Percentiles rank a stretch among this genome's conserved stretches.
Conservation (phyloP, 2,797 vertebrate species). For the Ataeniobius toweri region DNA sequence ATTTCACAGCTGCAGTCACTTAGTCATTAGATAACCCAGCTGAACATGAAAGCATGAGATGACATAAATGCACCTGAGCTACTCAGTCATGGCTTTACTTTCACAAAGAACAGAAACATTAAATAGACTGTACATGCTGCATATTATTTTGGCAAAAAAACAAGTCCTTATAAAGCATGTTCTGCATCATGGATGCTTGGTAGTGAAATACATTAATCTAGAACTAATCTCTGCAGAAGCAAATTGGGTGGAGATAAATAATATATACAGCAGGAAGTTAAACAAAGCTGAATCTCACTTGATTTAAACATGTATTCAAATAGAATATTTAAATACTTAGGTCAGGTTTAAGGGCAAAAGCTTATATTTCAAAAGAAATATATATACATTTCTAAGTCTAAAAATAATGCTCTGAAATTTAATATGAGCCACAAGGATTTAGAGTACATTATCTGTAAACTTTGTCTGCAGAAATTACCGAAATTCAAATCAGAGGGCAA, state of each 20-base stretch:
- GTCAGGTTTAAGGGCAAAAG: neutral
- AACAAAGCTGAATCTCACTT: neutral
- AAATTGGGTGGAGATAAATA: no score
- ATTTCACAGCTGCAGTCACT: conserved; percentile 33
- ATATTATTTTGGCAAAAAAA: neutral
- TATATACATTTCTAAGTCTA: neutral
- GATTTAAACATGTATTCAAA: neutral
- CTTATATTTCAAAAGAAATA: neutral
- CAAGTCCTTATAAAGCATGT: neutral
- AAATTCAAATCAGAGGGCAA: no score
- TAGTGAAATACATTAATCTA: neutral
- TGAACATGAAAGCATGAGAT: conserved; percentile 11
- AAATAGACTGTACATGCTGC: neutral
- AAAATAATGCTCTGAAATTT: neutral
- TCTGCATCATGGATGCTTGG: neutral
- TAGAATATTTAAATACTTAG: neutral
- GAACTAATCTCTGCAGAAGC: neutral
- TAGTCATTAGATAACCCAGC: conserved; percentile 23
- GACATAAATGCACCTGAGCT: conserved; percentile 6
- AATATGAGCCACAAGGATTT: no score
- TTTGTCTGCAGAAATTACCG: no score
- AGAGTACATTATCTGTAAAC: no score
- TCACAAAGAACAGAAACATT: neutral
- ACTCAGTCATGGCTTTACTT: conserved; percentile 4
- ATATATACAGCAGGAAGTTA: neutral